A percentile compares a stretch with the other conserved stretches of the same genome.
These are phyloP conservation scores for Diarsia mendica DNA, from an alignment of 2,888 invertebrate genomes.

Conservation along the genomic window DNA sequence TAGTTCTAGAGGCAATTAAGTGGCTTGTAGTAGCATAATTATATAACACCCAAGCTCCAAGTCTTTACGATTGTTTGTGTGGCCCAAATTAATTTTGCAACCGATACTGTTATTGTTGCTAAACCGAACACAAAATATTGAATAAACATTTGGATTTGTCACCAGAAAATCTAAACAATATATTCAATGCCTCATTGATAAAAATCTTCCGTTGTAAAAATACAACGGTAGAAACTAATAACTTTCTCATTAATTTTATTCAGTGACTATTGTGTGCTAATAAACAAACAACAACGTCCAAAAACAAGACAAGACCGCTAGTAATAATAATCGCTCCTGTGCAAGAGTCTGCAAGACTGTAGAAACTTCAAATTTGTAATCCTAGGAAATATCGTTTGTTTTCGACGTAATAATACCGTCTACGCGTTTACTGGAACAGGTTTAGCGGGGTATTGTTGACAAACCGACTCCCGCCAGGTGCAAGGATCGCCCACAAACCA, in stretches of 20 bases:
- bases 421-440: constrained; percentile 60
- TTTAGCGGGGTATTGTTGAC: constrained; percentile 63
- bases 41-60: background rate
- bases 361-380: constrained; percentile 29
- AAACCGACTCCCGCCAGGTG: constrained; percentile 50
- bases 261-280: background rate
- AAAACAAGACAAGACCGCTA: background rate
- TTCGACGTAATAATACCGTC: constrained; percentile 59
- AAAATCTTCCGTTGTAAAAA: background rate
- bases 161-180: background rate
- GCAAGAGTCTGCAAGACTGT: background rate
- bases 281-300: background rate
- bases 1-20: constrained; percentile 4
- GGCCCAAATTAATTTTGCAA: constrained; percentile 17
- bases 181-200: background rate
- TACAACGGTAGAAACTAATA: background rate
- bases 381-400: constrained; percentile 57
- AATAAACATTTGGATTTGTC: background rate
- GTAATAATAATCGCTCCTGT: background rate
- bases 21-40: background rate
- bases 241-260: background rate
- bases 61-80: background rate
- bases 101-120: background rate
- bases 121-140: background rate
- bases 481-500: constrained; percentile 57